Evolutionary conservation across 2,797 vertebrate species (phyloP).

Genomic region (Scolopax bukidnonensis): DNA sequence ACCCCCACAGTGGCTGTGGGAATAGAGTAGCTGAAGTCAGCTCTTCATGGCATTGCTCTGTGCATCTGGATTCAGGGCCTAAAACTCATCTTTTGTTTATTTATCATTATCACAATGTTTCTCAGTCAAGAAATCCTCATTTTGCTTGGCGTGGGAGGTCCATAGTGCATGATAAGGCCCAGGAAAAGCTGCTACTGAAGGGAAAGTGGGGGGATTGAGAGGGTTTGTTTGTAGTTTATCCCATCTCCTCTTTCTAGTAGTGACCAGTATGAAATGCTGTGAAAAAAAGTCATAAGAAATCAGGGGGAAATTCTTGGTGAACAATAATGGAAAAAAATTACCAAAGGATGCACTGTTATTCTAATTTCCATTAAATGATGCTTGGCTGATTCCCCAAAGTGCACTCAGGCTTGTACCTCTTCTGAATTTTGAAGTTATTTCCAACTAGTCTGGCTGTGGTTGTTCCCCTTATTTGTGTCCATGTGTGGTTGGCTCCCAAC

Average conservation of each 20-base stretch:
- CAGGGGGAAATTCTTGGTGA: background rate
- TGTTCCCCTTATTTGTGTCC: background rate
- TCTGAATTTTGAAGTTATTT: constrained; percentile 15
- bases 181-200: background rate
- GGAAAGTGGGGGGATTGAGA: background rate
- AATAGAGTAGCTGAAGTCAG: background rate
- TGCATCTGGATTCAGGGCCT: background rate
- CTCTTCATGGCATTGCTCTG: background rate
- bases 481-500: background rate
- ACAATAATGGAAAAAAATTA: background rate
- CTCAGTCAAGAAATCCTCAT: background rate
- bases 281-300: background rate
- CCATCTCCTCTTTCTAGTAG: background rate
- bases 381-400: background rate
- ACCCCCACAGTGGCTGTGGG: background rate
- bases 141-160: background rate
- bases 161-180: background rate
- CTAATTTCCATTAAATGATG: background rate
- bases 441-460: background rate
- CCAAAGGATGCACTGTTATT: background rate
- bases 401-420: background rate
- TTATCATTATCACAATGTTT: background rate
- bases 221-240: background rate
- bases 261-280: background rate
- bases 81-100: background rate